Base-by-base conservation (phyloP, 2,797 vertebrate species). In the Scleropages formosus region DNA sequence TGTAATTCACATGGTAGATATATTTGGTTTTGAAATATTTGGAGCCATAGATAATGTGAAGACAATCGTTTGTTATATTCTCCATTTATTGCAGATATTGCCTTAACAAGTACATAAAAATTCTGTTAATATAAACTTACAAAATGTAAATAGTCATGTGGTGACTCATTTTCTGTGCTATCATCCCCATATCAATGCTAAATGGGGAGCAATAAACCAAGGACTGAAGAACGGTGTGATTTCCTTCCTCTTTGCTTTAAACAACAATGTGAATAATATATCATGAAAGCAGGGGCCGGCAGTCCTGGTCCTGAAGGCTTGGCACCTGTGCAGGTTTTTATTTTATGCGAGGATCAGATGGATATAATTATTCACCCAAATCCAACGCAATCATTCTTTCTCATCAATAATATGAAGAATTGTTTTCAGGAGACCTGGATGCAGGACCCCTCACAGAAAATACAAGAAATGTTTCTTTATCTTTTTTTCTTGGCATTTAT, bases 251-350 rank as follows among this genome's bases (percentile, higher is more conserved):
- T 81, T 80, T 84, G 85, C 82, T 85, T 86, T 80, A 86, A 77
- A 84, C 84, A 85, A 85, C 80, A 84, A 86, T 88, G 91, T 89
- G 91, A 91, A 86, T 91, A 84, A 90, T 91, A 83, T 87, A 86
- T 90, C 88, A 80, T 39, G 39, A 39, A 39, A 6, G 6, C 31
- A 39, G 31, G 31, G 31, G 39, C 39, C 6, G 39, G 31, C 31
- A 2, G 31, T 6, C 39, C 39, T 39, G 31, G 31, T 39, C 31
- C 39, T 39, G 31, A 39, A 6, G 31, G 6, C 39, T 31, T 2
- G 31, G 2, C 39, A 39, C 39, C 31, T 39, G 2, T 39, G 31
- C n/a, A n/a, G n/a, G n/a, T n/a, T n/a, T n/a, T n/a, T n/a, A n/a
- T n/a, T n/a, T n/a, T n/a, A n/a, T n/a, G n/a, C n/a, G n/a, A n/a